Evolutionary conservation across 2,888 invertebrate genomes (phyloP), one percentile per base, ranked within the genome.

Genomic region (Stenurella melanura): DNA sequence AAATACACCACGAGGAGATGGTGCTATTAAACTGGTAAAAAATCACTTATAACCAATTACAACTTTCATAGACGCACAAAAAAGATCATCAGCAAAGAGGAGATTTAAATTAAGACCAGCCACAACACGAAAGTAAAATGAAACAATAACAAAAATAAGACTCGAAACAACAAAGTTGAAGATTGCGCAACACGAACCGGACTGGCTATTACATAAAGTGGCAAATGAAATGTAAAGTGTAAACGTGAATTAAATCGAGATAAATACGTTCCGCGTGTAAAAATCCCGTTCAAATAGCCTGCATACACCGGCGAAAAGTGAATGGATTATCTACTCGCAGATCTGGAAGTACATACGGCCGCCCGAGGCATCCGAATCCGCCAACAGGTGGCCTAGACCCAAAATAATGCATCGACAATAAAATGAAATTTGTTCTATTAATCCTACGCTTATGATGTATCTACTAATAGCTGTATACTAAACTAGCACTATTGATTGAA

Each of bases 161-260:
- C 30, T 34, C 5, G 30, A 2, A 34, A 9, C 30, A 34, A 34
- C 30, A 34, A 34, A 34, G 30, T 34, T 42, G 15, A 12, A 12
- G 42, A 61, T 67, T 67, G 54, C 21, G 54, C 67, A 67, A 67
- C 54, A 54, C 17, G 15, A n/a, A n/a, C n/a, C n/a, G 21, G 42
- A 67, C 50, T 21, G 50, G 54, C 67, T 54, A 21, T 67, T 67
- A 54, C 67, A 54, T 67, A 67, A 67, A 50, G 19, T 54, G 15
- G 18, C 64, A 64, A 64, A 64, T 64, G 54, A 67, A 67, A 67
- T 67, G 34, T 66, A 42, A 66, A 60, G 66, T 66, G 50, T 42
- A 66, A 66, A 66, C 38, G 66, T 66, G 66, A 66, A 67, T 67
- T 42, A 50, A 42, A 67, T 54, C 54, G 26, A 67, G 67, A 67